A percentile compares a stretch with the other conserved stretches of the same genome.
These are phyloP conservation scores for Aspidiotus rigidus DNA, from an alignment of 2,888 invertebrate genomes.

Conservation along the genomic window DNA sequence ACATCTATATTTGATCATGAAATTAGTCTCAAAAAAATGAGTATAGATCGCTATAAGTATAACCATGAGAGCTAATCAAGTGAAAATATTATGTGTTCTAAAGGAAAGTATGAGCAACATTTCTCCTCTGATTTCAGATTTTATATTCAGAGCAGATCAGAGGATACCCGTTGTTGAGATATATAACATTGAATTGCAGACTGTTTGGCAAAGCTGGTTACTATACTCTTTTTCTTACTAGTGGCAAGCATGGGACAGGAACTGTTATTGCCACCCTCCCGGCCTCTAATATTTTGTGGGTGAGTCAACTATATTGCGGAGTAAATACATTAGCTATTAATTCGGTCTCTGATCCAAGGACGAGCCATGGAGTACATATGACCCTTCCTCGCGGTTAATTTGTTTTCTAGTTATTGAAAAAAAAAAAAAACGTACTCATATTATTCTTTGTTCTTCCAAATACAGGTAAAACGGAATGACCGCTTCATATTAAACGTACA, in stretches of 20 bases:
- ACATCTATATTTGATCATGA: too few species aligned
- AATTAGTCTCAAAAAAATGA: too few species aligned
- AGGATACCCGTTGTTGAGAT: conserved; percentile 61
- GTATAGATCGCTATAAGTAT: too few species aligned
- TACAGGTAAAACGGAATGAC: conserved; percentile 71
- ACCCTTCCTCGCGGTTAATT: background rate
- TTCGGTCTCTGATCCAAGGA: too few species aligned
- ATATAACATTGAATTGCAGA: conserved; percentile 63
- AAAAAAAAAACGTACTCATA: conserved; percentile 2
- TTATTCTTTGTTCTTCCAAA: conserved; percentile 33
- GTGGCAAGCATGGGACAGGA: conserved; percentile 41
- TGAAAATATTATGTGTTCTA: too few species aligned
- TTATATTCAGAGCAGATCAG: conserved; percentile 67
- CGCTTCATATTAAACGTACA: conserved; percentile 77
- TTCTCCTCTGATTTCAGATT: conserved; percentile 46
- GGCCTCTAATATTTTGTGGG: conserved; percentile 37
- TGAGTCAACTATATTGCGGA: conserved; percentile 19
- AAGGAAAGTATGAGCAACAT: too few species aligned
- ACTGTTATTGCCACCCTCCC: conserved; percentile 38
- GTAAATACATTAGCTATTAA: too few species aligned
- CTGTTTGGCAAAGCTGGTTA: conserved; percentile 74
- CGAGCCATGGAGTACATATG: background rate
- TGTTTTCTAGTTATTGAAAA: conserved; percentile 2
- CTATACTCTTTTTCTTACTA: conserved; percentile 64
- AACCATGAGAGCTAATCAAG: too few species aligned